Percentiles rank a stretch among this genome's conserved stretches.
Evolutionary conservation across 2,888 invertebrate genomes (phyloP).

Genomic region (Ennomos quercinarius): DNA sequence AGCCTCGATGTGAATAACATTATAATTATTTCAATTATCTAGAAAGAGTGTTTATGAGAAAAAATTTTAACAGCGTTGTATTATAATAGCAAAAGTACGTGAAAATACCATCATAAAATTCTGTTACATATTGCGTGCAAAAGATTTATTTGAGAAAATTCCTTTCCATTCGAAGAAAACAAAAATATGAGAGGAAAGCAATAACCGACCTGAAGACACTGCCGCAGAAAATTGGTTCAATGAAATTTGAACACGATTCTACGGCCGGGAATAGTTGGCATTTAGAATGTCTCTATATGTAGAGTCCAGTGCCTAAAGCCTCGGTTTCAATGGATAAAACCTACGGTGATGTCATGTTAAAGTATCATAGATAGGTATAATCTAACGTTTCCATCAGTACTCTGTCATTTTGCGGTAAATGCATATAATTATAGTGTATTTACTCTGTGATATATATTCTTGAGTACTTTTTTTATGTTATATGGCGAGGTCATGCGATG

Average conservation of each 20-base stretch:
- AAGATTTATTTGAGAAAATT: constrained; percentile 26
- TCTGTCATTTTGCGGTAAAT: neutral
- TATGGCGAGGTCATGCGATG: too few relatives aligned
- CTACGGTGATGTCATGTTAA: neutral
- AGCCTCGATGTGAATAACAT: too few relatives aligned
- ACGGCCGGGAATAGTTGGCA: constrained; percentile 40
- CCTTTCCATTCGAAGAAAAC: constrained; percentile 26
- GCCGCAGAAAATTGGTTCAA: constrained; percentile 49
- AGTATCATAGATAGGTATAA: too few relatives aligned
- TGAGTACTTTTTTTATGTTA: too few relatives aligned
- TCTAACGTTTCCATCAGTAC: too few relatives aligned
- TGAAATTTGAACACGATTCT: constrained; percentile 53
- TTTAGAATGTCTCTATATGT: constrained; percentile 29
- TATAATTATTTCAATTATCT: too few relatives aligned
- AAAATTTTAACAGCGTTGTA: neutral
- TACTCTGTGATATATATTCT: too few relatives aligned
- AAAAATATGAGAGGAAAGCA: constrained; percentile 31
- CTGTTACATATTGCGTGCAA: constrained; percentile 22
- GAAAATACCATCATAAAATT: constrained; percentile 21
- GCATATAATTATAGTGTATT: too few relatives aligned
- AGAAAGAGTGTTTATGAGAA: too few relatives aligned
- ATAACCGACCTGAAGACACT: constrained; percentile 34
- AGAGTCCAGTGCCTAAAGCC: constrained; percentile 18
- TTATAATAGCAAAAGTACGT: neutral
- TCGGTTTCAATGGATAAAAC: constrained; percentile 15